phyloP scores from a whole-genome alignment of 2,888 invertebrate genomes.

The Hyles lineata region DNA sequence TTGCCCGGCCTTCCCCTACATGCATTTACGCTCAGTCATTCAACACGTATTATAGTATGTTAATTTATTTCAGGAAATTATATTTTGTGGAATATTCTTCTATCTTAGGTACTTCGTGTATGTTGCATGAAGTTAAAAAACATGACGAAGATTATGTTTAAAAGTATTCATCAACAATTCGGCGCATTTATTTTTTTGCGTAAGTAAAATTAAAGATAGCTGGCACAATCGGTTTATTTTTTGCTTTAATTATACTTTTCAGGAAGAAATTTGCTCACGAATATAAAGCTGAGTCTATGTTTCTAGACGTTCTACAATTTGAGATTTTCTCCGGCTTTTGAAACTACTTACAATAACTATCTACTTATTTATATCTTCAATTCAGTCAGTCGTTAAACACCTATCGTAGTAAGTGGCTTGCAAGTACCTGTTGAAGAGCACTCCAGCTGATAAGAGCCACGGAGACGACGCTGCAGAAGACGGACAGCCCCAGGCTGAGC shows the following conservation, averaged over 20 bases:
- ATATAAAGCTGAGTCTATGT: background rate
- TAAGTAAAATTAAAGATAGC: background rate
- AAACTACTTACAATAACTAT: too few species aligned
- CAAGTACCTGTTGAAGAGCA: constrained; percentile 77
- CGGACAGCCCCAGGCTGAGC: constrained; percentile 56
- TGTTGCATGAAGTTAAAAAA: too few species aligned
- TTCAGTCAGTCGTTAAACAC: too few species aligned
- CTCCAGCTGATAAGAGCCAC: constrained; percentile 84
- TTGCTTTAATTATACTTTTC: background rate
- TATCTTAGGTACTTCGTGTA: too few species aligned
- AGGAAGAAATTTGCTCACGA: background rate
- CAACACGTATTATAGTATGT: background rate
- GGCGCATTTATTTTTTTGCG: background rate
- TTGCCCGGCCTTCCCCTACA: too few species aligned
- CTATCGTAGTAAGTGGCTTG: too few species aligned
- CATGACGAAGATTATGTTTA: background rate
- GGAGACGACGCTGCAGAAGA: constrained; percentile 68
- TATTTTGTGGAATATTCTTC: background rate
- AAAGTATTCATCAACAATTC: background rate
- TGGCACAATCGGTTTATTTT: background rate
- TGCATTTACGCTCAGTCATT: background rate
- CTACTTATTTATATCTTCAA: too few species aligned
- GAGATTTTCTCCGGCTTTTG: too few species aligned
- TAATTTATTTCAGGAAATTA: background rate
- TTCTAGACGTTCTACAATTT: too few species aligned